A percentile compares a stretch with the other conserved stretches of the same genome.
Conservation (phyloP, 2,888 invertebrate species). For the Harpagoxenus sublaevis region DNA sequence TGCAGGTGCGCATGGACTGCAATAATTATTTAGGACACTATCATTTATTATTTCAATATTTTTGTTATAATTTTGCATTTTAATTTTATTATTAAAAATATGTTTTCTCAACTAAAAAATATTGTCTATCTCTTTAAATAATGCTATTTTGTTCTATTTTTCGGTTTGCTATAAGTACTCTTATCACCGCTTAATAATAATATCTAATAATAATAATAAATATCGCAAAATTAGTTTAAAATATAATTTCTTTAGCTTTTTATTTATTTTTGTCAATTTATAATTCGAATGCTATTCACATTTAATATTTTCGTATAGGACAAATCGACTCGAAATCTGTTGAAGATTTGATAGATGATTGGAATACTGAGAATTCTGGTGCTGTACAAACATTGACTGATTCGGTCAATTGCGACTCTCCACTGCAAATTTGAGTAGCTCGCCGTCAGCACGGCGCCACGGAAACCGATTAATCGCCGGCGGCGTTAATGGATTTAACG, state of each 20-base stretch:
- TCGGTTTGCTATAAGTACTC: background rate
- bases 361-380: slow-evolving; percentile 5
- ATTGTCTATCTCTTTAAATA: background rate
- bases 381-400: slow-evolving; percentile 18
- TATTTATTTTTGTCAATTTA: background rate
- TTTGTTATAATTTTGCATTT: too few species aligned
- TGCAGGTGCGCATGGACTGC: too few species aligned
- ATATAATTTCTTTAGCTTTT: background rate
- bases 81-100: too few species aligned
- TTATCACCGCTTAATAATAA: background rate
- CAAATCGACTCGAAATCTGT: background rate
- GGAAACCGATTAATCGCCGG: slow-evolving; percentile 53
- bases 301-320: background rate
- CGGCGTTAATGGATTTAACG: slow-evolving; percentile 60
- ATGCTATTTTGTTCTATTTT: background rate
- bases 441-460: slow-evolving; percentile 49
- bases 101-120: too few species aligned
- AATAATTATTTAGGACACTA: too few species aligned
- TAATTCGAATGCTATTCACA: background rate
- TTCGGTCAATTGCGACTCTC: slow-evolving; percentile 6
- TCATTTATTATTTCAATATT: too few species aligned
- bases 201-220: background rate
- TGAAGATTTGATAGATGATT: slow-evolving; percentile 15
- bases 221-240: background rate
- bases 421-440: slow-evolving; percentile 25